Percentiles rank a stretch among this genome's conserved stretches.
These are phyloP conservation scores for Barnardius zonarius DNA, from an alignment of 2,113 vertebrate genomes.

Conservation along the genomic window DNA sequence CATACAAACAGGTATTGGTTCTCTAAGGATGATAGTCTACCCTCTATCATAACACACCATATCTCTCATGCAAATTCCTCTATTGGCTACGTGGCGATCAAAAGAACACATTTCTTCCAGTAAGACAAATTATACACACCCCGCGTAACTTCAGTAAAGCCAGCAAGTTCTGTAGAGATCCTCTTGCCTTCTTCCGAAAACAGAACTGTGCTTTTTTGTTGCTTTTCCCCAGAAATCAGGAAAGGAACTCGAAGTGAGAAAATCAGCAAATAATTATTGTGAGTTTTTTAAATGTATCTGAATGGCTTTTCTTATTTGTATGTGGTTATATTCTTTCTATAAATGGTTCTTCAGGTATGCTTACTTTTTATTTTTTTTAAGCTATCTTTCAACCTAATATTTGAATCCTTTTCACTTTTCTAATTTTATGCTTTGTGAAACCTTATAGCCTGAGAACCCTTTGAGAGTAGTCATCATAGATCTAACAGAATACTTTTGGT, in stretches of 20 bases:
- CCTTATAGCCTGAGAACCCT: slow-evolving; percentile 51
- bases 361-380: neutral
- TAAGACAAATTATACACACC: neutral
- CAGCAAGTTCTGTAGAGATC: neutral
- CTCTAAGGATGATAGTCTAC: neutral
- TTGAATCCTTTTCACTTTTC: slow-evolving; percentile 36
- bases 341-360: neutral
- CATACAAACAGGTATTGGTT: neutral
- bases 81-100: neutral
- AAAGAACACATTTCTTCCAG: neutral
- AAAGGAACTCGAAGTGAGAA: neutral
- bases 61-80: neutral
- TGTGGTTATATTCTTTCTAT: neutral
- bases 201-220: neutral
- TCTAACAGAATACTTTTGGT: slow-evolving; percentile 5
- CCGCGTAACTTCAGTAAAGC: neutral
- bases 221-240: neutral
- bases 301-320: neutral
- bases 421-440: slow-evolving; percentile 51
- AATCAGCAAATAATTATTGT: neutral
- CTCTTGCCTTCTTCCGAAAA: neutral
- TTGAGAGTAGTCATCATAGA: slow-evolving; percentile 18
- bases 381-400: neutral
- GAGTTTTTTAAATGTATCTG: neutral
- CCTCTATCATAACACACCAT: neutral